Evolutionary conservation across 2,113 vertebrate genomes (phyloP), one percentile per base, ranked within the genome.

Genomic region (Oncorhynchus clarkii): DNA sequence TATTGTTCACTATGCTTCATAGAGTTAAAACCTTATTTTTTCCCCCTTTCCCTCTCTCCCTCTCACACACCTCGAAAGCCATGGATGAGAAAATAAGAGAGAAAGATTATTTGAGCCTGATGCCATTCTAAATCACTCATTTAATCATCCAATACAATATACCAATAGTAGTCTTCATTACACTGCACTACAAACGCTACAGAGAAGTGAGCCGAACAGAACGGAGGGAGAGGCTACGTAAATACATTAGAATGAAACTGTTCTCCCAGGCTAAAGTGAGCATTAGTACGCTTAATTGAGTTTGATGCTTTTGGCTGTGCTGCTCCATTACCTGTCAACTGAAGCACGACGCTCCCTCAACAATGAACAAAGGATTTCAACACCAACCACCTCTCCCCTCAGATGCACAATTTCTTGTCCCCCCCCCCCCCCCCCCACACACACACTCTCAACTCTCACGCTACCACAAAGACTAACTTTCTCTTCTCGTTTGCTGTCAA

Each of bases 261-360:
- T 1, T 26, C 72, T 48, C 22, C 24, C 68, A 69, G 57, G 71
- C 74, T 34, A 74, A 76, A 76, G 22, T 14, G 64, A 22, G 9
- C 71, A 54, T 77, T 78, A 73, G 72, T 60, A 76, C 8, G 49
- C 71, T 65, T 84, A 84, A 87, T 84, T 82, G 85, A 77, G 69
- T 80, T 83, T 79, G 70, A 72, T 82, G 71, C 51, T 74, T 77
- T 81, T 82, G 77, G 65, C 74, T 4, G 29, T 4, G 2, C 6
- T 6, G 79, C 84, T 84, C 84, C 73, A 86, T 87, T 84, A 76
- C 74, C 68, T 24, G 49, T 77, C 77, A 79, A 73, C 76, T 79
- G 75, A 82, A 79, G 79, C 78, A 54, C 31, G 71, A 72, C 12
- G 20, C 54, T 51, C 31, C 76, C 60, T 74, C 67, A 68, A 82